Conservation (phyloP, 2,113 vertebrate genomes). For the Sardina pilchardus region DNA sequence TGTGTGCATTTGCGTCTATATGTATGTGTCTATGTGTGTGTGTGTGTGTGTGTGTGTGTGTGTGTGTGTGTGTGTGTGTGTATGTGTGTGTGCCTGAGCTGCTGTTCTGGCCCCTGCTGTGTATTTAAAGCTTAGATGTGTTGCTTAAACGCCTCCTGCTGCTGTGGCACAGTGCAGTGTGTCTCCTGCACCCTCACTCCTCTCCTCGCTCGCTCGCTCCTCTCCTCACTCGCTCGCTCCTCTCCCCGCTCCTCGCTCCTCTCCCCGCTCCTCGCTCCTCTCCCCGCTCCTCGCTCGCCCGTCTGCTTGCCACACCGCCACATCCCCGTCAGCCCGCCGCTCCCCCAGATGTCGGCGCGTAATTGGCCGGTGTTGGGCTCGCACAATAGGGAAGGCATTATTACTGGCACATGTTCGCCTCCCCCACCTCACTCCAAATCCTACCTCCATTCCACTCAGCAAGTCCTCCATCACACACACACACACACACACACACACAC, state of each 20-base stretch:
- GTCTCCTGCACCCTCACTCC: conserved; percentile 26
- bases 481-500: conserved; percentile 45
- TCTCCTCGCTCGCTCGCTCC: conserved; percentile 36
- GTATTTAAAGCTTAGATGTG: conserved; percentile 56
- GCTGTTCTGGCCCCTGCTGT: conserved; percentile 30
- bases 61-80: not conserved
- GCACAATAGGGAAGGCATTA: conserved; percentile 72
- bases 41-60: not conserved
- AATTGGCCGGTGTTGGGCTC: conserved; percentile 72
- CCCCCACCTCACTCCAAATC: conserved; percentile 32
- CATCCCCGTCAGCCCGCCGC: conserved; percentile 54
- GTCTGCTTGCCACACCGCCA: conserved; percentile 10
- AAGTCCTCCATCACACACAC: conserved; percentile 31
- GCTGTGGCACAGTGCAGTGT: conserved; percentile 55
- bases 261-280: too few species aligned
- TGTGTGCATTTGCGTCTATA: not conserved
- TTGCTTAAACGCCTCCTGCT: conserved; percentile 51
- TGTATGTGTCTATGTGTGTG: not conserved
- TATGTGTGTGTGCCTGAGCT: too few species aligned
- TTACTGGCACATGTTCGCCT: conserved; percentile 46
- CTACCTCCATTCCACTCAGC: conserved; percentile 1
- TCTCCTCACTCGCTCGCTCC: not conserved
- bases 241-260: not conserved
- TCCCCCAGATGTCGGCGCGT: conserved; percentile 70
- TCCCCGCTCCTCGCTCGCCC: not conserved